Percentiles rank a stretch among this genome's conserved stretches.
These are phyloP conservation scores for Columba guinea DNA, from an alignment of 2,797 vertebrate species.

Conservation along the genomic window DNA sequence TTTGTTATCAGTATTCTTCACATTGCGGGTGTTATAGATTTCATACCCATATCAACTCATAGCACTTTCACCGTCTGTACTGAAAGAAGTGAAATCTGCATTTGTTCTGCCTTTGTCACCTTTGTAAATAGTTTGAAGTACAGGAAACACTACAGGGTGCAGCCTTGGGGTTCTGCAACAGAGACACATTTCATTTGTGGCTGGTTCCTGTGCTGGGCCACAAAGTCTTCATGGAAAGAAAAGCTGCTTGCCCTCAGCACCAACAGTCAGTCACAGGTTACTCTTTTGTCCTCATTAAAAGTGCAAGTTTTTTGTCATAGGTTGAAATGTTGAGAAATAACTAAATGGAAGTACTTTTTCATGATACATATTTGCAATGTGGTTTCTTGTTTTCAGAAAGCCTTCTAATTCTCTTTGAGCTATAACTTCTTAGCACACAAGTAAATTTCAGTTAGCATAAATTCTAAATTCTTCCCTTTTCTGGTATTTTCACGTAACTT, in stretches of 20 bases:
- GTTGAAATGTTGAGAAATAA: background rate
- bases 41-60: background rate
- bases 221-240: background rate
- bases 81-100: background rate
- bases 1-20: background rate
- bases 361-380: fast-evolving
- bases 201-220: background rate
- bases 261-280: background rate
- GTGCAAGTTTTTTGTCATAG: background rate
- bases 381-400: background rate
- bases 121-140: background rate
- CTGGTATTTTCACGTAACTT: background rate
- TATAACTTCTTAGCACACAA: background rate
- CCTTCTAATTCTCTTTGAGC: background rate
- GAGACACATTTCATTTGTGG: background rate
- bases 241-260: background rate
- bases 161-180: background rate
- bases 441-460: background rate
- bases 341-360: background rate
- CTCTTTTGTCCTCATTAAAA: background rate
- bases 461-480: background rate
- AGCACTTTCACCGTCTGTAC: background rate
- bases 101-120: background rate
- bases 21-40: background rate
- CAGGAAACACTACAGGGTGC: background rate